phyloP scores from a whole-genome alignment of 2,888 invertebrate genomes.

The Nasonovia ribisnigri region DNA sequence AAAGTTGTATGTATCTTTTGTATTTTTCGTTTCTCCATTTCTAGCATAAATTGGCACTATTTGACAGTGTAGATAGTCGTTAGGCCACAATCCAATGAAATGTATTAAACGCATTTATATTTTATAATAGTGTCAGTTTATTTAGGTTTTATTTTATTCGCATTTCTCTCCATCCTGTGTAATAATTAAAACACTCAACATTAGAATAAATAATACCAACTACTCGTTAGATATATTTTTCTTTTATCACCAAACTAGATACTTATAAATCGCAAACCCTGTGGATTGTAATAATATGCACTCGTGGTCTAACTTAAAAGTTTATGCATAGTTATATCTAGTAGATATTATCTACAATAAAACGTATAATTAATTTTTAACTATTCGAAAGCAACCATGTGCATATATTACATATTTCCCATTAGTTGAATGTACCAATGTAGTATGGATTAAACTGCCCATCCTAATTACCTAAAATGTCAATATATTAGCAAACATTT shows the following conservation, averaged over 20 bases:
- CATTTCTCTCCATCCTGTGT: not conserved
- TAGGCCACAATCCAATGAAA: not conserved
- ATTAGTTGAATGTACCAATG: not conserved
- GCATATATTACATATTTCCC: not conserved
- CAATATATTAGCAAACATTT: not conserved
- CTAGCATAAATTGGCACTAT: constrained; percentile 21
- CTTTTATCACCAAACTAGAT: not conserved
- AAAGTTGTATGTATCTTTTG: not conserved
- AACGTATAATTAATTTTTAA: not conserved
- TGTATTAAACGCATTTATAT: not conserved
- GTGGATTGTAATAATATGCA: not conserved
- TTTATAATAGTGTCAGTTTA: not conserved
- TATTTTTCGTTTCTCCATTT: not conserved
- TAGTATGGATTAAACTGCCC: not conserved
- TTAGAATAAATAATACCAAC: not conserved
- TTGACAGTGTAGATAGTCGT: constrained; percentile 7
- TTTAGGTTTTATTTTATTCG: not conserved
- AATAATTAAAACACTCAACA: not conserved
- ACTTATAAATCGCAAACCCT: not conserved
- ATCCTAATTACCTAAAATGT: not conserved
- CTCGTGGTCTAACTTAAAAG: not conserved
- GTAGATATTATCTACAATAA: not conserved
- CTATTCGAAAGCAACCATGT: not conserved
- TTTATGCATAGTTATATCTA: not conserved
- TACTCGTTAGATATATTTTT: not conserved